Evolutionary conservation across 2,888 invertebrate species (phyloP).

Genomic region (Campoletis raptor): DNA sequence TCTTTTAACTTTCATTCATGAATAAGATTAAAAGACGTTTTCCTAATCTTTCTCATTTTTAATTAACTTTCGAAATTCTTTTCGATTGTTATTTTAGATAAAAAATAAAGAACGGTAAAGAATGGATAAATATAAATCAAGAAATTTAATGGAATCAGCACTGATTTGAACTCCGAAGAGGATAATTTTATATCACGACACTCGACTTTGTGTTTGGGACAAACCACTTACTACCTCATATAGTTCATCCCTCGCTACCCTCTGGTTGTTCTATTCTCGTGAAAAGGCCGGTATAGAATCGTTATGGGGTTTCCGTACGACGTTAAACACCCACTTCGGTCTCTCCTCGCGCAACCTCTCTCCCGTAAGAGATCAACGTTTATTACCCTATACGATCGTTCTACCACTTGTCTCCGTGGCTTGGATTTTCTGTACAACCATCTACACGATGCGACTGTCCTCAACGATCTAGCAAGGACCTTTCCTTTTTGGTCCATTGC

Average conservation of each 20-base stretch:
- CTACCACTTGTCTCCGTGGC: slow-evolving; percentile 58
- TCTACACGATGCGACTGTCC: background rate
- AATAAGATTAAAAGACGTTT: background rate
- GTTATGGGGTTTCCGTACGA: slow-evolving; percentile 39
- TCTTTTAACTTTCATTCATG: background rate
- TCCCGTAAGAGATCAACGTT: slow-evolving; percentile 62
- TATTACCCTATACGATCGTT: slow-evolving; percentile 74
- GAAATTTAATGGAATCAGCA: slow-evolving; percentile 49
- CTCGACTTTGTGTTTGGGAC: slow-evolving; percentile 48
- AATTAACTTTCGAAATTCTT: background rate
- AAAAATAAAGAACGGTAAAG: background rate
- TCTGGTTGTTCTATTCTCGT: slow-evolving; percentile 42
- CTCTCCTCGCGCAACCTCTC: slow-evolving; percentile 19
- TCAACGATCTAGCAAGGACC: background rate
- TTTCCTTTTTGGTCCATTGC: background rate
- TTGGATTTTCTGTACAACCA: slow-evolving; percentile 35
- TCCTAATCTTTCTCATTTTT: background rate
- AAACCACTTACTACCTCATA: slow-evolving; percentile 65
- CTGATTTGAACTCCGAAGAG: slow-evolving; percentile 28
- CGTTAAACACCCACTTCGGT: slow-evolving; percentile 67
- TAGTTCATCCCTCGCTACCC: slow-evolving; percentile 56
- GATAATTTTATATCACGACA: slow-evolving; percentile 66
- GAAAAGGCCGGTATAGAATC: slow-evolving; percentile 54
- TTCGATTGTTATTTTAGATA: background rate
- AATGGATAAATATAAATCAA: background rate